Evolutionary conservation across 2,888 invertebrate genomes (phyloP).

Genomic region (Glyphotaelius pellucidus): DNA sequence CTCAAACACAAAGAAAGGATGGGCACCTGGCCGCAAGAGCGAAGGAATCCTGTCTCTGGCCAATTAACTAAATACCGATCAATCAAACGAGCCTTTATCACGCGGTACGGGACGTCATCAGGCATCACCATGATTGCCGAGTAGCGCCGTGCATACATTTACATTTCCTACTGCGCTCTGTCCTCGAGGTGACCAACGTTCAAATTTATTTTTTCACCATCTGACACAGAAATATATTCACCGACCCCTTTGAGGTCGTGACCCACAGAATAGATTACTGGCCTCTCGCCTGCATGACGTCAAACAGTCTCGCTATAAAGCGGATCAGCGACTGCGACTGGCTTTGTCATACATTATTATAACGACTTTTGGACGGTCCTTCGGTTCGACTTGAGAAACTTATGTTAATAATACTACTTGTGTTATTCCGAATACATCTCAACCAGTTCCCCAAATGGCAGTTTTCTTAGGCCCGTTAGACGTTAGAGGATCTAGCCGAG

Average conservation of each 20-base stretch:
- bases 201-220: background rate
- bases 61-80: no score
- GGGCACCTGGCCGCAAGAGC: no score
- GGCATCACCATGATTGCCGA: background rate
- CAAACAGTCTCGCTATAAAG: background rate
- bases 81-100: background rate
- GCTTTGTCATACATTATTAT: conserved; percentile 24
- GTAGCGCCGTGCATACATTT: background rate
- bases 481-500: conserved; percentile 3
- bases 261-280: background rate
- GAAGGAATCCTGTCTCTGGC: background rate
- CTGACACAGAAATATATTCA: background rate
- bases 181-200: background rate
- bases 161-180: background rate
- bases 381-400: background rate
- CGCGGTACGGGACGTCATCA: conserved; percentile 13
- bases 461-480: conserved; percentile 11
- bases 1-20: background rate
- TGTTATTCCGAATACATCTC: background rate
- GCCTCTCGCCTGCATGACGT: conserved; percentile 28
- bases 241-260: conserved; percentile 36
- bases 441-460: background rate
- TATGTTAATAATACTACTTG: conserved; percentile 6
- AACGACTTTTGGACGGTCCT: background rate
- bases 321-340: background rate